phyloP scores from a whole-genome alignment of 2,113 vertebrate genomes.

The Oceanodroma tethys region DNA sequence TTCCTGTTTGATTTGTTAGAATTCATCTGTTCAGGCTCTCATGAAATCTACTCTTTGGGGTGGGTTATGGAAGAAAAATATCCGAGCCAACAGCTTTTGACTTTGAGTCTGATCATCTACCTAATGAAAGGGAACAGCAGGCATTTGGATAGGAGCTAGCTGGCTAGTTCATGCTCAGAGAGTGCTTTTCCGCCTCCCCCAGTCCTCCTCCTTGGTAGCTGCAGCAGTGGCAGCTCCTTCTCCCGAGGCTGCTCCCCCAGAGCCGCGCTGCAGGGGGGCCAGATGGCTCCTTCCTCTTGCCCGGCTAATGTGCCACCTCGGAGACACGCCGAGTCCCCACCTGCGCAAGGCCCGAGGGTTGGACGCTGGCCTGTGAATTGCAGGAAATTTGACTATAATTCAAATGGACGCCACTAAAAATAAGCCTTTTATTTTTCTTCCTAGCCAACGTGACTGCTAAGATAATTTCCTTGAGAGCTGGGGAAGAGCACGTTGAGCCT shows the following conservation, averaged over 20 bases:
- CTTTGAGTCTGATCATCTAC: neutral
- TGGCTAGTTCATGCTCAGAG: neutral
- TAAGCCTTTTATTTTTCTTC: neutral
- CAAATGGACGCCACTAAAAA: neutral
- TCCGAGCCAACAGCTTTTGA: neutral
- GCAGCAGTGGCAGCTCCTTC: neutral
- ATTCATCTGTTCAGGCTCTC: neutral
- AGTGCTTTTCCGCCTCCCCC: neutral
- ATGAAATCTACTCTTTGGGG: neutral
- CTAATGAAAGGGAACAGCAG: neutral
- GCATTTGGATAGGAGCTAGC: neutral
- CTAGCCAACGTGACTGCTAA: neutral
- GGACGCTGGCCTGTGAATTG: neutral
- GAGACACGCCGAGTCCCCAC: neutral
- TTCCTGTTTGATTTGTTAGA: neutral
- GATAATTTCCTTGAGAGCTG: neutral
- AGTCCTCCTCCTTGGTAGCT: neutral
- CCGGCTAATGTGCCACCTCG: neutral
- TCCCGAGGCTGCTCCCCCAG: neutral
- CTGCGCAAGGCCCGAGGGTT: neutral
- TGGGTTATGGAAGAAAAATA: neutral
- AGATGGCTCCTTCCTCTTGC: neutral
- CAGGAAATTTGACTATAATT: neutral
- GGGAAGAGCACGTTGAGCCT: neutral
- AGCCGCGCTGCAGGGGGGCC: neutral